phyloP scores from a whole-genome alignment of 2,888 invertebrate genomes.

The Carterocephalus palaemon region DNA sequence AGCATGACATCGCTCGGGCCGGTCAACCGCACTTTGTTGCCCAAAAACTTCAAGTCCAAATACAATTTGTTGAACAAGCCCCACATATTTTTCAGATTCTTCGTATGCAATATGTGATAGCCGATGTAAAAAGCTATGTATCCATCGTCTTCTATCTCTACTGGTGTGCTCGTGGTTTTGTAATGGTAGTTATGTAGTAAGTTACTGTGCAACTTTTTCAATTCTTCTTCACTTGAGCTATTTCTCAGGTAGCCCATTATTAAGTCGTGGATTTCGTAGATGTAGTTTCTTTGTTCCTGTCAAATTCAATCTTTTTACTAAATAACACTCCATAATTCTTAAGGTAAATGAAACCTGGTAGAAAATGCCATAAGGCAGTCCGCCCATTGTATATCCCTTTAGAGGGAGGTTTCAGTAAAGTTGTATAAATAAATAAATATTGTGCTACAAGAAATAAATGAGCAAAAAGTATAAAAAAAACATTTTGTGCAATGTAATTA shows the following conservation, averaged over 20 bases:
- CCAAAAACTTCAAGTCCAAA: slow-evolving; percentile 83
- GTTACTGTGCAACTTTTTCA: slow-evolving; percentile 74
- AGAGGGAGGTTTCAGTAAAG: too few species aligned
- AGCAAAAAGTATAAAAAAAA: too few species aligned
- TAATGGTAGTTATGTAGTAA: slow-evolving; percentile 80
- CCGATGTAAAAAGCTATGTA: slow-evolving; percentile 86
- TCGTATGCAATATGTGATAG: slow-evolving; percentile 81
- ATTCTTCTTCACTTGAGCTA: slow-evolving; percentile 56
- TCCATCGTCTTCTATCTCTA: slow-evolving; percentile 83
- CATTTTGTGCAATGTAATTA: too few species aligned
- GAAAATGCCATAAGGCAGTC: too few species aligned
- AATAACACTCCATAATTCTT: too few species aligned
- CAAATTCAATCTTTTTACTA: too few species aligned
- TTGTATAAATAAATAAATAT: too few species aligned
- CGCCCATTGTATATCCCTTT: too few species aligned
- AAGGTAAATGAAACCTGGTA: too few species aligned
- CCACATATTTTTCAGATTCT: slow-evolving; percentile 59
- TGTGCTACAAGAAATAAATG: too few species aligned
- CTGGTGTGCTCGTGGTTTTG: slow-evolving; percentile 63
- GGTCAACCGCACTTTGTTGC: slow-evolving; percentile 82
- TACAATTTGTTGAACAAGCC: slow-evolving; percentile 80
- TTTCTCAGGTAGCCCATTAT: slow-evolving; percentile 81
- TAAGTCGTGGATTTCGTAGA: slow-evolving; percentile 85
- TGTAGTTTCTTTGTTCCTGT: slow-evolving; percentile 78
- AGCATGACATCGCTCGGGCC: slow-evolving; percentile 84